phyloP scores from a whole-genome alignment of 2,113 vertebrate genomes.

The Micronisus gabar region DNA sequence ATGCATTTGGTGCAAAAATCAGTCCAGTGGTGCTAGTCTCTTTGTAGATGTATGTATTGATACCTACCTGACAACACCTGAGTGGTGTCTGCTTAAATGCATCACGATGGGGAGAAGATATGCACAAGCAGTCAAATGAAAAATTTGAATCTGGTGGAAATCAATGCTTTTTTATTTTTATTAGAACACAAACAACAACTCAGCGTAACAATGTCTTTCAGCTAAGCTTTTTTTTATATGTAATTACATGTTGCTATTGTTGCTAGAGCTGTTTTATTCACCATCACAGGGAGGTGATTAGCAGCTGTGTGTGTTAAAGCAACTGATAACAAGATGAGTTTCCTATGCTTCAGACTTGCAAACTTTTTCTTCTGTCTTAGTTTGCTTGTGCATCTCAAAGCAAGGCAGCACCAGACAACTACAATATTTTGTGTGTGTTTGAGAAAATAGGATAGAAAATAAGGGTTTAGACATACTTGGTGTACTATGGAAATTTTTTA shows the following conservation, averaged over 20 bases:
- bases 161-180: background rate
- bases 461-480: background rate
- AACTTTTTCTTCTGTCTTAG: background rate
- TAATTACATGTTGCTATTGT: background rate
- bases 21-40: background rate
- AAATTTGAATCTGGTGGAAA: background rate
- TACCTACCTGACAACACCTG: background rate
- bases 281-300: background rate
- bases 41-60: background rate
- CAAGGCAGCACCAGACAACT: background rate
- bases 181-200: background rate
- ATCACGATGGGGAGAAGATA: background rate
- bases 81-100: background rate
- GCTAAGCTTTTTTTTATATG: background rate
- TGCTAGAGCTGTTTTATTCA: background rate
- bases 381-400: background rate
- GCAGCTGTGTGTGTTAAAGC: background rate
- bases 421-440: background rate
- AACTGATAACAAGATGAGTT: background rate
- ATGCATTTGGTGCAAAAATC: background rate
- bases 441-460: background rate
- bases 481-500: background rate
- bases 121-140: background rate
- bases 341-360: background rate
- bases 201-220: background rate